phyloP scores from a whole-genome alignment of 1,140 invertebrate genomes.

The Zaprionus nigranus region DNA sequence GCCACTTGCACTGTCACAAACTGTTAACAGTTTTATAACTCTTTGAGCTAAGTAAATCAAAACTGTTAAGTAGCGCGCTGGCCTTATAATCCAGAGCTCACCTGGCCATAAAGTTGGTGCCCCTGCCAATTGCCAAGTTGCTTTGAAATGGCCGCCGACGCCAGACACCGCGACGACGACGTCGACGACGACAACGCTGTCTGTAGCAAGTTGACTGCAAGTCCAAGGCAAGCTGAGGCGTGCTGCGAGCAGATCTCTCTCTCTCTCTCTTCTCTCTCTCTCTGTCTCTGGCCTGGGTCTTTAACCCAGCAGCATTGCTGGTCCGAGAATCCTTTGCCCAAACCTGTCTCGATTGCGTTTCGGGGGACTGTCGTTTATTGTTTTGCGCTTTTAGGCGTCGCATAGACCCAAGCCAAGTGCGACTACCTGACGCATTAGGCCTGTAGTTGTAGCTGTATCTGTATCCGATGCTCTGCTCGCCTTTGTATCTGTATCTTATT shows the following conservation, averaged over 20 bases:
- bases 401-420: slow-evolving; percentile 25
- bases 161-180: slow-evolving; percentile 65
- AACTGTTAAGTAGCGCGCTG: neutral
- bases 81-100: slow-evolving; percentile 7
- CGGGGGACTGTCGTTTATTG: slow-evolving; percentile 48
- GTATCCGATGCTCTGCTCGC: slow-evolving; percentile 19
- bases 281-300: slow-evolving; percentile 46
- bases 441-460: slow-evolving; percentile 12
- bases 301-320: slow-evolving; percentile 55
- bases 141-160: slow-evolving; percentile 74
- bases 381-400: slow-evolving; percentile 61
- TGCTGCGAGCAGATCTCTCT: slow-evolving; percentile 1
- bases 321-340: slow-evolving; percentile 48
- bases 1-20: neutral
- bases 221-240: neutral
- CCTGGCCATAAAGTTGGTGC: slow-evolving; percentile 25
- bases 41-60: slow-evolving; percentile 9
- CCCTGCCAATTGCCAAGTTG: slow-evolving; percentile 13
- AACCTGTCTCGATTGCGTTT: slow-evolving; percentile 9
- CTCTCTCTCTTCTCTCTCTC: neutral
- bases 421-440: slow-evolving; percentile 69
- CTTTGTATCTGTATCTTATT: slow-evolving; percentile 12
- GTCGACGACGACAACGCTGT: slow-evolving; percentile 44
- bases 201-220: slow-evolving; percentile 18
- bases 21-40: neutral